Evolutionary conservation across 2,113 vertebrate genomes (phyloP), one percentile per base, ranked within the genome.

Genomic region (Esox niger): DNA sequence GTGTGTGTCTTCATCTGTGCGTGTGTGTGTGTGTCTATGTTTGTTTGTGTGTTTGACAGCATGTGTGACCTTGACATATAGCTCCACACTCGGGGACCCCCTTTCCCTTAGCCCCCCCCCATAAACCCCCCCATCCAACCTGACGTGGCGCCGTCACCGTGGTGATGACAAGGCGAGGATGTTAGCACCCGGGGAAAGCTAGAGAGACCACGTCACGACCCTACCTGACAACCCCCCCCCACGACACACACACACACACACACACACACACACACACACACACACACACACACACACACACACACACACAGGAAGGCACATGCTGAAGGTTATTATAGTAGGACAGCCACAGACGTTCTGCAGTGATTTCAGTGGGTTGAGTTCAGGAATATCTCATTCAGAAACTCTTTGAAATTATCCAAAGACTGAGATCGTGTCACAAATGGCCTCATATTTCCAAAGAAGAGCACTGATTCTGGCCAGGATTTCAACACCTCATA

Each of bases 201-300:
- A 85, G 79, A 71, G 86, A 88, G 84, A 88, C 84, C 75, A 43
- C 82, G 80, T 83, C 80, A 71, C 82, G 73, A 89, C 84, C 85
- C 82, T 81, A 88, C 88, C 88, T 90, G 87, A 89, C 85, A 90
- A n/a, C n/a, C n/a, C n/a, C n/a, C n/a, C n/a, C n/a, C n/a, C n/a
- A n/a, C n/a, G n/a, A n/a, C n/a, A n/a, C n/a, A n/a, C n/a, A n/a
- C n/a, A n/a, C 61, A 62, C 77, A 26, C 23, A 11, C 52, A 35
- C 54, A 27, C 33, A 68, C 54, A 54, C 52, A 66, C 52, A 76
- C 30, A 73, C 66, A 64, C 76, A 66, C 61, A 67, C 60, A 56
- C 21, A 59, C 52, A 49, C 58, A 43, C 62, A 60, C 38, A 43
- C 31, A 21, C 55, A 68, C 56, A 68, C 57, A 61, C 57, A 32